Base-by-base conservation (phyloP, 1,140 invertebrate genomes). In the Samia ricini region DNA sequence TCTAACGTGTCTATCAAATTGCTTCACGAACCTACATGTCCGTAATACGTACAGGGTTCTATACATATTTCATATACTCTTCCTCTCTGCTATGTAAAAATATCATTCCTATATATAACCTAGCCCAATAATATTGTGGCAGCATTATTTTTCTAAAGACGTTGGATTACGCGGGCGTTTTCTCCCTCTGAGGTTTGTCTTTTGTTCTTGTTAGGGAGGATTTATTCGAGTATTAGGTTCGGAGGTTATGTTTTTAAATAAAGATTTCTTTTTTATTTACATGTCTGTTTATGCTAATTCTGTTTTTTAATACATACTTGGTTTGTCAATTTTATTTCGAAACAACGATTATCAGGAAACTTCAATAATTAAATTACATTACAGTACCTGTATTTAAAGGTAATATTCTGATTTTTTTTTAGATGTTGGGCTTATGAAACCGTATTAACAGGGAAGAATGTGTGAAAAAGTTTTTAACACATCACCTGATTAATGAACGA, bases 191-290 rank as follows among this genome's bases (percentile, higher is more conserved):
- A 69, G 65, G 57, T 72, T 77, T 68, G 63, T 72, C 67, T 69
- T 74, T 72, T 74, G 71, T 71, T 74, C 69, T 69, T 72, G 66
- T 72, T 74, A 76, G 54, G 61, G 42, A 50, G 61, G 64, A 69
- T 66, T 77, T 77, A 70, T 63, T 66, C 52, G 60, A 68, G 65
- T 66, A 68, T 69, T 71, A 72, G 61, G 57, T 59, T 61, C 54
- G 60, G 33, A 61, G 54, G 49, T 68, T 59, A 60, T 62, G 59
- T 71, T 66, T 66, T 71, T 63, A 65, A 68, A 52, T 63, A 60
- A 60, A 66, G 26, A 59, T 60, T 66, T 55, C 20, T 24, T 55
- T 52, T 54, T 61, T 51, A 29, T 29, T 42, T 42, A 42, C 33
- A 42, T 56, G 19, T 29, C 23, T 15, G 26, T 42, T 42, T 18